Conservation (phyloP, 2,113 vertebrate genomes). For the Mormyrus iriodes region DNA sequence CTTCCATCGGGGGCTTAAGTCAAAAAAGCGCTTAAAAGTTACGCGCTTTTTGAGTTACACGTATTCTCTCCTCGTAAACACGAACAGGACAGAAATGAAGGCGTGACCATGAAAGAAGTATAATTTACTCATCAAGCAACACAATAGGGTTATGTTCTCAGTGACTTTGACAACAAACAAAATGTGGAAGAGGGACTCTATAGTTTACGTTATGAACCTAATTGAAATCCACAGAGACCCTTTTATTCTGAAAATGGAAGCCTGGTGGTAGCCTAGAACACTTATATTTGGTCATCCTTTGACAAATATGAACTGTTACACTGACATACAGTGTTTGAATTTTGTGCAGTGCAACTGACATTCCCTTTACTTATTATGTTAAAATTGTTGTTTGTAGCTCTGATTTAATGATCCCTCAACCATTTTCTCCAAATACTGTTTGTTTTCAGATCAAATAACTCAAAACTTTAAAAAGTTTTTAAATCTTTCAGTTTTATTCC, state of each 20-base stretch:
- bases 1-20: neutral
- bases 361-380: neutral
- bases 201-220: neutral
- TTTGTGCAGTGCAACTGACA: neutral
- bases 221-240: neutral
- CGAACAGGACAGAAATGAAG: too few relatives aligned
- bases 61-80: too few relatives aligned
- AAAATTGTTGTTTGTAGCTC: neutral
- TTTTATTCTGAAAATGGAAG: neutral
- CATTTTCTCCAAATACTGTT: too few relatives aligned
- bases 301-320: neutral
- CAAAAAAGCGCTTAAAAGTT: neutral
- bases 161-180: too few relatives aligned
- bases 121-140: neutral
- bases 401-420: too few relatives aligned
- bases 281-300: neutral
- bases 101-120: neutral
- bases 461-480: too few relatives aligned
- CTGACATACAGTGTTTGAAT: neutral
- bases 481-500: too few relatives aligned
- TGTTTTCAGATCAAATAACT: too few relatives aligned
- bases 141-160: neutral
- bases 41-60: too few relatives aligned
- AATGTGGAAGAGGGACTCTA: neutral
- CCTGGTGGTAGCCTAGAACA: neutral